phyloP scores from a whole-genome alignment of 2,888 invertebrate genomes.

The Timema podura region DNA sequence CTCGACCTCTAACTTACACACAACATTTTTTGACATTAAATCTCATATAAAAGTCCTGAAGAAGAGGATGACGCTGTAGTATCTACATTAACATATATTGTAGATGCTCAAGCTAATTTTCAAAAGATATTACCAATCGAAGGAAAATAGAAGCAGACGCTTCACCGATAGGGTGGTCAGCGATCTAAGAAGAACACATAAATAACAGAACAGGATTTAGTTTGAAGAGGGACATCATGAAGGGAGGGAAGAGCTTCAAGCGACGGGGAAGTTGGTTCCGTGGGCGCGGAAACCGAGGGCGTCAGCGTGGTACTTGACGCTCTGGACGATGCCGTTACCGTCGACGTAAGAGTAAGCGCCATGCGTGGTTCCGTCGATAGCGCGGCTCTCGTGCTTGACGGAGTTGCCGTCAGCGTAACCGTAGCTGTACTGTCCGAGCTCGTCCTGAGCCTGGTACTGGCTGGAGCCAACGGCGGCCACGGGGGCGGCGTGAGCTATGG shows the following conservation, averaged over 20 bases:
- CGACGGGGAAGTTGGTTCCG: conserved; percentile 47
- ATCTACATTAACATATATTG: too few species aligned
- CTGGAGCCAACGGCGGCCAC: conserved; percentile 37
- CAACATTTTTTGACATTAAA: too few species aligned
- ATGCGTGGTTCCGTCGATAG: conserved; percentile 44
- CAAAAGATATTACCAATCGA: too few species aligned
- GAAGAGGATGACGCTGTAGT: too few species aligned
- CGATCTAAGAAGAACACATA: too few species aligned
- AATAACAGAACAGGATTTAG: too few species aligned
- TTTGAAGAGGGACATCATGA: conserved; percentile 15
- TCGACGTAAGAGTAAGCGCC: conserved; percentile 48
- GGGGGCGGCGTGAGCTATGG: conserved; percentile 32
- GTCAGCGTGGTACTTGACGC: conserved; percentile 46
- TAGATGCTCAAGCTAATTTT: too few species aligned
- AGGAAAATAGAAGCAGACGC: too few species aligned
- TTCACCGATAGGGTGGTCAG: too few species aligned
- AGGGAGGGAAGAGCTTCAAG: conserved; percentile 29
- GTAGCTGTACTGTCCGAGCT: conserved; percentile 54
- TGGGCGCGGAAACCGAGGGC: conserved; percentile 46
- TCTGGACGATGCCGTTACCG: conserved; percentile 45
- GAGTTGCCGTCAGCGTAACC: conserved; percentile 48
- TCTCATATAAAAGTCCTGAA: too few species aligned
- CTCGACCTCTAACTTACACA: too few species aligned
- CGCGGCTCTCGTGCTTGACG: conserved; percentile 42
- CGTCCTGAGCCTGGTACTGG: conserved; percentile 57